These are phyloP conservation scores for Neomicropteryx cornuta DNA, from an alignment of 1,140 invertebrate species.

Conservation along the genomic window DNA sequence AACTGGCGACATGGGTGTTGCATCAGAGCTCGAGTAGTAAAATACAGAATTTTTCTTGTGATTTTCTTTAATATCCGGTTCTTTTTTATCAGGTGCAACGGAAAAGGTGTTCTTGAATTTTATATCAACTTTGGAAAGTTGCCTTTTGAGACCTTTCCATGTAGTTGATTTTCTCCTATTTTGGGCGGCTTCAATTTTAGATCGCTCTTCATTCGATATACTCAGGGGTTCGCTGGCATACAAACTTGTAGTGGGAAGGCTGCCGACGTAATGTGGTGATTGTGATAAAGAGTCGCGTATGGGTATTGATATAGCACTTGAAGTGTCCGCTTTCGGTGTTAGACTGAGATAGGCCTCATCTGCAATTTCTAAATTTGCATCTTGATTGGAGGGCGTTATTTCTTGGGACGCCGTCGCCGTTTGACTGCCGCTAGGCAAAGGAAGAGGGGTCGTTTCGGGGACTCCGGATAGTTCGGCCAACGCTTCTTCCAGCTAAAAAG, in stretches of 20 bases:
- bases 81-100: conserved; percentile 30
- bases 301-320: conserved; percentile 12
- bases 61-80: conserved; percentile 19
- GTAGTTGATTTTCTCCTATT: conserved; percentile 46
- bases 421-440: no score
- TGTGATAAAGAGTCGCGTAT: conserved; percentile 2
- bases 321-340: conserved; percentile 12
- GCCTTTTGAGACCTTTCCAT: conserved; percentile 65
- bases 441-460: no score
- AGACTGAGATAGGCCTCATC: conserved; percentile 17
- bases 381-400: conserved; percentile 15
- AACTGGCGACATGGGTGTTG: conserved; percentile 26
- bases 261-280: conserved; percentile 17
- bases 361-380: conserved; percentile 18
- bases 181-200: conserved; percentile 17
- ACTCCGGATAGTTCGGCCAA: no score
- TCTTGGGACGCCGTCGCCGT: conserved; percentile 18
- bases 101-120: conserved; percentile 60
- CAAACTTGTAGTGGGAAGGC: conserved; percentile 15
- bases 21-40: conserved; percentile 31
- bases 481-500: no score
- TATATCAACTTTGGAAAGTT: conserved; percentile 68
- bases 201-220: conserved; percentile 15
- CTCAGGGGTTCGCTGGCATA: conserved; percentile 11
- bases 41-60: conserved; percentile 33